phyloP scores from a whole-genome alignment of 2,113 vertebrate species.

The Eudorcas thomsonii region DNA sequence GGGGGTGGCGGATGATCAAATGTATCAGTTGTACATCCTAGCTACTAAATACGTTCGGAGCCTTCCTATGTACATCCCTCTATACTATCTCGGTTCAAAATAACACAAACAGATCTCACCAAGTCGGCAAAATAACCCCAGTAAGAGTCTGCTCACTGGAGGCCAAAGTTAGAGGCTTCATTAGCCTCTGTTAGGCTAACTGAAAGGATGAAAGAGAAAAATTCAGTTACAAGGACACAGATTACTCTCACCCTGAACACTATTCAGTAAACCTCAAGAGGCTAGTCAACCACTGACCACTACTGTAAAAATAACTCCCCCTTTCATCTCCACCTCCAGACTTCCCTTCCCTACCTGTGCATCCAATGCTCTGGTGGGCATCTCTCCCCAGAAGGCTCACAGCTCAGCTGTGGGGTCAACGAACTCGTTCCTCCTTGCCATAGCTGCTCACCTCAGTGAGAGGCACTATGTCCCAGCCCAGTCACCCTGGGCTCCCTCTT shows the following conservation, averaged over 20 bases:
- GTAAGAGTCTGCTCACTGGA: background rate
- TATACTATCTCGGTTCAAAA: background rate
- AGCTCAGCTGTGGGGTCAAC: background rate
- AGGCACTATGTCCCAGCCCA: background rate
- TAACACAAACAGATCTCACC: background rate
- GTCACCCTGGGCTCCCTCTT: background rate
- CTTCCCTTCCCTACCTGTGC: background rate
- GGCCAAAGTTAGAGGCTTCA: background rate
- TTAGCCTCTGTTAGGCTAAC: background rate
- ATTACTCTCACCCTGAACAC: background rate
- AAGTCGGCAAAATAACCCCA: background rate
- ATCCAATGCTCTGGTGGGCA: background rate
- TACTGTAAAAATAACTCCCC: background rate
- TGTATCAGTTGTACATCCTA: background rate
- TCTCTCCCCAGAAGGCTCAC: background rate
- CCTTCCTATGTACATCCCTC: background rate
- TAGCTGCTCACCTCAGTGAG: background rate
- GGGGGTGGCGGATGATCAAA: background rate
- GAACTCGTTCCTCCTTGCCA: background rate
- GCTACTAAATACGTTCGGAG: background rate
- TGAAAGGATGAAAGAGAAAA: constrained; percentile 5
- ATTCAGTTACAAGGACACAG: background rate
- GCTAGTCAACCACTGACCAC: background rate
- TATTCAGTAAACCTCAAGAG: background rate
- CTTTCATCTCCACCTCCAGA: background rate